Percentiles rank a stretch among this genome's conserved stretches.
Conservation (phyloP, 1,140 invertebrate species). For the Eciton burchellii region DNA sequence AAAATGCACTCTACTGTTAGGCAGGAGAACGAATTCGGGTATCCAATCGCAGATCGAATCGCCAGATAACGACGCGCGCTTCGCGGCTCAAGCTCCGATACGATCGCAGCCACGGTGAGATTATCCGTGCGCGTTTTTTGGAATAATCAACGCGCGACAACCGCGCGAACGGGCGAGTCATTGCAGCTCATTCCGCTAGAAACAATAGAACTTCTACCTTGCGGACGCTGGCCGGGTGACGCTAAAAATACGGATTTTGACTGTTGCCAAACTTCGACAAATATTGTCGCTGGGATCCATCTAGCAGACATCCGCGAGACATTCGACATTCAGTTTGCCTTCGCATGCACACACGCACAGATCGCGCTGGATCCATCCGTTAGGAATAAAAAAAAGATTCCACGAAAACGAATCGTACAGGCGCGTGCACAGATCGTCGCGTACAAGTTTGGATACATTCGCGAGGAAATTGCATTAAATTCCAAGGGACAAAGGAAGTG, state of each 20-base stretch:
- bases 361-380: neutral
- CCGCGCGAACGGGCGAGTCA: neutral
- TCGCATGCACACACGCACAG: slow-evolving; percentile 42
- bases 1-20: neutral
- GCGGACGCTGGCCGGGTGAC: slow-evolving; percentile 59
- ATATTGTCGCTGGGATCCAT: slow-evolving; percentile 68
- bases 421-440: neutral
- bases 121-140: neutral
- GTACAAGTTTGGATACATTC: slow-evolving; percentile 4
- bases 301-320: slow-evolving; percentile 48
- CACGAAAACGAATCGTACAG: neutral
- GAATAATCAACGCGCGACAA: neutral
- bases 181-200: slow-evolving; percentile 50
- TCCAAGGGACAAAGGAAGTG: no score
- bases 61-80: neutral
- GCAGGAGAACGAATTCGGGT: neutral
- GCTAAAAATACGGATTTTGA: slow-evolving; percentile 83
- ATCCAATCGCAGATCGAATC: neutral
- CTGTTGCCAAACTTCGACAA: slow-evolving; percentile 84
- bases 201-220: slow-evolving; percentile 78
- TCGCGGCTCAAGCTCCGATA: neutral
- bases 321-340: slow-evolving; percentile 67
- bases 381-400: neutral
- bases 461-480: no score
- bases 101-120: no score